Base-by-base conservation (phyloP, 2,888 invertebrate genomes). In the Abscondita cerata region DNA sequence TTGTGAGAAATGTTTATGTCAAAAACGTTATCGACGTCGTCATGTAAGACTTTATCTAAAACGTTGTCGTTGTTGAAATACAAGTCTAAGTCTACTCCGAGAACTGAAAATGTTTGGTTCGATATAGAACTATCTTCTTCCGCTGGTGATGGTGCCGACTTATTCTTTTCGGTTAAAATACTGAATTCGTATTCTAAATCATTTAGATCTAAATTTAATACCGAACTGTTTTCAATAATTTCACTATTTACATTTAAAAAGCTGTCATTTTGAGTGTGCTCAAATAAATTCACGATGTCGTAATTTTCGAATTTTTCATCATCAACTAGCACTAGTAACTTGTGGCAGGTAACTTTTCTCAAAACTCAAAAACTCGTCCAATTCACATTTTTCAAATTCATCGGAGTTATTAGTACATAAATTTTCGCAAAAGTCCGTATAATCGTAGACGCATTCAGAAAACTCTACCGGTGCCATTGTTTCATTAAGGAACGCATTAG, bases 11-110 rank as follows among this genome's bases (percentile, higher is more conserved):
- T 58, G 31, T 62, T 59, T 36, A 62, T 62, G 40, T 62, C 56
- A 18, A 64, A 38, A 18, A 60, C 52, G 13, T 51, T 57, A 36
- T 73, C 73, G 9, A 74, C 61, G 41, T 75, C 74, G 50, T 68
- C 70, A 5, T 67, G 62, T n/a, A 70, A 69, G 3, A 72, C 69
- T 20, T 68, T 66, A 11, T 72, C 69, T 34, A 73, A 62, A 38
- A 64, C 63, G 38, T 66, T 67, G 13, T 68, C 67, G 25, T 66
- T 62, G 44, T 66, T 69, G 15, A 70, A 67, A 20, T 72, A 70
- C 38, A 76, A 66, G 64, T 75, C 69, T 46, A 77, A 67, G 62
- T 76, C 73, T 1, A 76, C 75, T 3, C 77, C 77, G 36, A 78
- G 68, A 20, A 76, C 75, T 16, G 76, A 76, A 52, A 72, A 54